Percentiles rank a stretch among this genome's conserved stretches.
phyloP scores from a whole-genome alignment of 2,888 invertebrate species.

The Drosophila yooni region DNA sequence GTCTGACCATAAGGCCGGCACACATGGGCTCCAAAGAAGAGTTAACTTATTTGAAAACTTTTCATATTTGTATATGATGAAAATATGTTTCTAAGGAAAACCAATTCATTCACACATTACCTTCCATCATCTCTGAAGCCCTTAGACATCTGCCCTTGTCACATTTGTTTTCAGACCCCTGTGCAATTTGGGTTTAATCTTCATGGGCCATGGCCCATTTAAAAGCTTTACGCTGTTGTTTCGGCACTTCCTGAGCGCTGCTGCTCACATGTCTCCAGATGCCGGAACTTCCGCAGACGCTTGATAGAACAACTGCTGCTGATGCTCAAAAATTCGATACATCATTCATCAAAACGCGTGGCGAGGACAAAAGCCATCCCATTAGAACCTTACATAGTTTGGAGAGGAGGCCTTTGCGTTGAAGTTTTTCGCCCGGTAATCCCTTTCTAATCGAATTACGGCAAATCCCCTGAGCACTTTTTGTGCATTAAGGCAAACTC shows the following conservation, averaged over 20 bases:
- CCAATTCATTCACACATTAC: slow-evolving; percentile 1
- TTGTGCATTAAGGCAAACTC: slow-evolving; percentile 69
- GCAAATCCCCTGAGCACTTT: slow-evolving; percentile 71
- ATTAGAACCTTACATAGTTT: slow-evolving; percentile 48
- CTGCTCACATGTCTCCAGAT: slow-evolving; percentile 37
- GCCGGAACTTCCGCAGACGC: slow-evolving; percentile 57
- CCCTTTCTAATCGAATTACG: slow-evolving; percentile 80
- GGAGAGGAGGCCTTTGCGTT: slow-evolving; percentile 33
- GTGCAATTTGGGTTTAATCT: slow-evolving; percentile 40
- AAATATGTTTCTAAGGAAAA: background rate
- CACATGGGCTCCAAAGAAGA: background rate
- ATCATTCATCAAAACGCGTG: slow-evolving; percentile 76
- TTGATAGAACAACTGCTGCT: slow-evolving; percentile 51
- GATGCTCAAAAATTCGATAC: slow-evolving; percentile 73
- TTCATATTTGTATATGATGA: background rate
- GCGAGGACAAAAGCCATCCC: slow-evolving; percentile 58
- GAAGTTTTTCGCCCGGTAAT: slow-evolving; percentile 66
- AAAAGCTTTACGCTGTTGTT: slow-evolving; percentile 75
- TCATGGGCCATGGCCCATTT: slow-evolving; percentile 48
- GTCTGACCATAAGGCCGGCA: background rate
- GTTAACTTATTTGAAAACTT: background rate
- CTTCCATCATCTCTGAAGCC: background rate
- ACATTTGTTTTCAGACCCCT: slow-evolving; percentile 22
- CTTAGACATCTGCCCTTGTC: slow-evolving; percentile 16
- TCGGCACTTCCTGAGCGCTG: slow-evolving; percentile 53